These are phyloP conservation scores for Gymnoscopelus braueri DNA, from an alignment of 2,797 vertebrate genomes.

Conservation along the genomic window DNA sequence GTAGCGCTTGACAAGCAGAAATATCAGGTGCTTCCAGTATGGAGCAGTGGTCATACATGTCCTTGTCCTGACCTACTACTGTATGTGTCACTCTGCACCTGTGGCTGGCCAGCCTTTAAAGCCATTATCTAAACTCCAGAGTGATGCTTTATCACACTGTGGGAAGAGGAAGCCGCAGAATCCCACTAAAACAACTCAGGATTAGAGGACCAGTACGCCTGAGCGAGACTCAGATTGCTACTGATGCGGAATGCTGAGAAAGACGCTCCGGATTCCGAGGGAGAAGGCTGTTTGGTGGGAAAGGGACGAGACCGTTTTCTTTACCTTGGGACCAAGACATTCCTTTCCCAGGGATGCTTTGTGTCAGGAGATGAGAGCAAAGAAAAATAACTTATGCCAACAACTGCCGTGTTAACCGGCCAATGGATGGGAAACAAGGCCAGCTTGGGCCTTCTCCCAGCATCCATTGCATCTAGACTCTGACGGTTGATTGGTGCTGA, in stretches of 20 bases:
- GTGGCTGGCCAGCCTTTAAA: slow-evolving; percentile 70
- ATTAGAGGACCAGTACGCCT: slow-evolving; percentile 84
- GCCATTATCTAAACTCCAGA: slow-evolving; percentile 81
- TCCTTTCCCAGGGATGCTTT: slow-evolving; percentile 87
- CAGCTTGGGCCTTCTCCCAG: slow-evolving; percentile 62
- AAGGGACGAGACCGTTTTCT: slow-evolving; percentile 83
- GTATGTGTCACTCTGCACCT: slow-evolving; percentile 79
- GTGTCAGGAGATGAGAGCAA: slow-evolving; percentile 80
- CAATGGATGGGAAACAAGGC: slow-evolving; percentile 75
- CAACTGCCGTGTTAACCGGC: slow-evolving; percentile 69
- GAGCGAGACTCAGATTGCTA: slow-evolving; percentile 83
- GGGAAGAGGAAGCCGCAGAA: slow-evolving; percentile 89
- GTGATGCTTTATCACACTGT: slow-evolving; percentile 84
- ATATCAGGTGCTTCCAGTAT: slow-evolving; percentile 27
- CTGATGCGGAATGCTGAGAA: slow-evolving; percentile 89
- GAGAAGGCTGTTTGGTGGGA: slow-evolving; percentile 81
- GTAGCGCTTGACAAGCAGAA: slow-evolving; percentile 29
- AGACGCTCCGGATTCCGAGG: slow-evolving; percentile 83
- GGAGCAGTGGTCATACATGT: slow-evolving; percentile 47
- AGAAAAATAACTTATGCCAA: slow-evolving; percentile 82
- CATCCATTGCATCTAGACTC: slow-evolving; percentile 52
- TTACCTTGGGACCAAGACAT: slow-evolving; percentile 88
- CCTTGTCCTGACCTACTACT: slow-evolving; percentile 62
- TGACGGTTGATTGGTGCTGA: slow-evolving; percentile 32
- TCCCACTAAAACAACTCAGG: slow-evolving; percentile 87